Evolutionary conservation across 2,888 invertebrate species (phyloP).

Genomic region (Drosophila buzzatii): DNA sequence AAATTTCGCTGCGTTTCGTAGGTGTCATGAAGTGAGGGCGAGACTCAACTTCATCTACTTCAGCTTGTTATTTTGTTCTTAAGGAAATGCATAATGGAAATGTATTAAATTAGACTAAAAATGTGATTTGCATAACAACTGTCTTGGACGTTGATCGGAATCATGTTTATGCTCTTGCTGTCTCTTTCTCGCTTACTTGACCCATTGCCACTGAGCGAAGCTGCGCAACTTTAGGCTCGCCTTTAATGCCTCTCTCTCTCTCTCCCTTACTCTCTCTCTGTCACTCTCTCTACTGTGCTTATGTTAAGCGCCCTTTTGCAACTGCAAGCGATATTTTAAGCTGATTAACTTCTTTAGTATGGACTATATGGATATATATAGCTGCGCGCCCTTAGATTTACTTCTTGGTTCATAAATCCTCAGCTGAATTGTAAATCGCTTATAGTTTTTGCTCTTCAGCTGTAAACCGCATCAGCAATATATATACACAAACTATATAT

Average conservation of each 20-base stretch:
- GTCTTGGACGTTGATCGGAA: neutral
- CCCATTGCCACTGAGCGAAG: neutral
- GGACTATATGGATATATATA: neutral
- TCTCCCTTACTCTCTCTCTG: neutral
- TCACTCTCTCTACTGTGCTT: neutral
- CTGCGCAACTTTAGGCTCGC: neutral
- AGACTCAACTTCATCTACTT: neutral
- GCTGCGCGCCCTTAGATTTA: neutral
- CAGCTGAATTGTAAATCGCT: constrained; percentile 51
- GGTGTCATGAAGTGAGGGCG: constrained; percentile 39
- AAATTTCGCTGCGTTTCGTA: constrained; percentile 6
- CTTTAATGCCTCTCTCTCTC: neutral
- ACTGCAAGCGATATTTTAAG: constrained; percentile 11
- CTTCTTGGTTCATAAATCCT: constrained; percentile 29
- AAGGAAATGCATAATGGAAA: constrained; percentile 39
- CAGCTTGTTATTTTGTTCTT: constrained; percentile 4
- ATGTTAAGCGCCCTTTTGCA: constrained; percentile 13
- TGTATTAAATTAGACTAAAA: constrained; percentile 47
- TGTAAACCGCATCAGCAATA: constrained; percentile 53
- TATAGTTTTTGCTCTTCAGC: constrained; percentile 39
- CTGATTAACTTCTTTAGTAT: constrained; percentile 4
- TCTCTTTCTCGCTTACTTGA: neutral
- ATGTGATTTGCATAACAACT: constrained; percentile 49
- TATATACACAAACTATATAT: constrained; percentile 19
- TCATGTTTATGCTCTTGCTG: no score